A percentile compares a stretch with the other conserved stretches of the same genome.
These are phyloP conservation scores for Cantharis lateralis DNA, from an alignment of 2,888 invertebrate species.

Conservation along the genomic window DNA sequence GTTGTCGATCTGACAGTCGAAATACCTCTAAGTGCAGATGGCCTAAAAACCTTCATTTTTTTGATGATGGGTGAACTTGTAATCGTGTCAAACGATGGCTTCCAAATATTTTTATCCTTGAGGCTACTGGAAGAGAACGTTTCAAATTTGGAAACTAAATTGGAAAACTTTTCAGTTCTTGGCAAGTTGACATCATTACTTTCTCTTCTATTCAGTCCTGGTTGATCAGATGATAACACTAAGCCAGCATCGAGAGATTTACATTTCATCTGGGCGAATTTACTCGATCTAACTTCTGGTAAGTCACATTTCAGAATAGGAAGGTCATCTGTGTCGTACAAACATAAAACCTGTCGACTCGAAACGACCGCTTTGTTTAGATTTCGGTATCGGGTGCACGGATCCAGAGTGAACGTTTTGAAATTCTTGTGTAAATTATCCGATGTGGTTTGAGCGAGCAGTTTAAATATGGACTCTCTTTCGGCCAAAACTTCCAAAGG, in stretches of 20 bases:
- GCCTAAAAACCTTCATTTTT: neutral
- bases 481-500: constrained; percentile 89
- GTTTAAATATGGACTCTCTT: constrained; percentile 85
- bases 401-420: constrained; percentile 84
- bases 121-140: neutral
- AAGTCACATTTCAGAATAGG: constrained; percentile 36
- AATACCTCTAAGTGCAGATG: neutral
- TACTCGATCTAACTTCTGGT: no score
- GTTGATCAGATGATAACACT: neutral
- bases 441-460: constrained; percentile 91
- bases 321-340: constrained; percentile 74
- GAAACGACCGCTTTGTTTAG: constrained; percentile 75
- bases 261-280: neutral
- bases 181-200: neutral
- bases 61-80: no score
- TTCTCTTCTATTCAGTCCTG: neutral
- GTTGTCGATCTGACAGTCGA: neutral
- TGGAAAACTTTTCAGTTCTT: neutral
- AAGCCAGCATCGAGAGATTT: neutral
- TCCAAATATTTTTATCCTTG: neutral
- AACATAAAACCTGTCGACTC: constrained; percentile 73
- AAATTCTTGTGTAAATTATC: constrained; percentile 93
- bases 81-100: neutral
- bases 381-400: constrained; percentile 84
- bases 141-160: neutral